Conservation (phyloP, 2,888 invertebrate genomes). For the Formica aserva region DNA sequence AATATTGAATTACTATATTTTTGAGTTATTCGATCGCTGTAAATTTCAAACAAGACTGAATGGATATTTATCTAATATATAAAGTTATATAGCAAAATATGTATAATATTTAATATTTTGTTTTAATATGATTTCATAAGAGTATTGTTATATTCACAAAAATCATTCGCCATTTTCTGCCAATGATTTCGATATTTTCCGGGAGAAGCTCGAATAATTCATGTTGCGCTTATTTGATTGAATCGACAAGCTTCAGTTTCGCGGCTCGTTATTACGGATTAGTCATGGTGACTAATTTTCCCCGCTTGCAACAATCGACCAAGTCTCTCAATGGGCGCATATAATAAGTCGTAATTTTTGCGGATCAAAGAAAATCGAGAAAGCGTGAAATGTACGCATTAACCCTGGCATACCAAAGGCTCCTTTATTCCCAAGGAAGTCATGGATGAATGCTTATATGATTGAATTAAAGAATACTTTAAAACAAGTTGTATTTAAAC, state of each 20-base stretch:
- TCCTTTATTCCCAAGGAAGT: constrained; percentile 20
- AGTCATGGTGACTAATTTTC: constrained; percentile 33
- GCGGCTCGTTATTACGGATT: constrained; percentile 35
- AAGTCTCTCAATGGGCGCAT: constrained; percentile 6
- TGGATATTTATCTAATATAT: not conserved
- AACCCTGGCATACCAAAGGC: constrained; percentile 36
- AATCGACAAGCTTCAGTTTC: constrained; percentile 29
- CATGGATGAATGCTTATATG: not conserved
- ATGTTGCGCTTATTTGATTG: constrained; percentile 24
- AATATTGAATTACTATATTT: not conserved
- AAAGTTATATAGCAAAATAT: not conserved
- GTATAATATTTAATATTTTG: not conserved
- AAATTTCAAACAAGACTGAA: not conserved
- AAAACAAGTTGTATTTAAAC: not conserved
- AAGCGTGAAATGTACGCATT: constrained; percentile 41
- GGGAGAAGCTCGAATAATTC: constrained; percentile 10
- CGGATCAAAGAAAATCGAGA: constrained; percentile 30
- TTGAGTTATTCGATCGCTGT: not conserved
- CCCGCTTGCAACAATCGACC: constrained; percentile 26
- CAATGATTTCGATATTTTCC: constrained; percentile 4
- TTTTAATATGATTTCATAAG: not conserved
- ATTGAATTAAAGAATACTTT: constrained; percentile 23
- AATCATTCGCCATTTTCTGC: constrained; percentile 2
- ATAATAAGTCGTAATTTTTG: constrained; percentile 32
- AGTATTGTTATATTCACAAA: not conserved